Evolutionary conservation across 1,140 invertebrate genomes (phyloP).

Genomic region (Hetaerina americana): DNA sequence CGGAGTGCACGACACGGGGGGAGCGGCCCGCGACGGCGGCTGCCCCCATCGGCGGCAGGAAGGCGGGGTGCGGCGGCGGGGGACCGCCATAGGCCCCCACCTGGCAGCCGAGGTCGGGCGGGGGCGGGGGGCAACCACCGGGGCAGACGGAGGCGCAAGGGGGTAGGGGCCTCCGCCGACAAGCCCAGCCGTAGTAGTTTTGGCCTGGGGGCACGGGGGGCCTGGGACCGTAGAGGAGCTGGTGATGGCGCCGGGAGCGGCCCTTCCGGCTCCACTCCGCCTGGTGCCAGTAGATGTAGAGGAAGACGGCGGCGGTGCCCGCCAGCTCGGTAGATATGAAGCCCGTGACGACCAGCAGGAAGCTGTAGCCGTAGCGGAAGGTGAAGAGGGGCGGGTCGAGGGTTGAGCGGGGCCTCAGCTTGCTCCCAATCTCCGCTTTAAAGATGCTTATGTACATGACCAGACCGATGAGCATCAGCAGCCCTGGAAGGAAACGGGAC

Average conservation of each 20-base stretch:
- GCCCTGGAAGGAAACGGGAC: constrained; percentile 43
- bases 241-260: background rate
- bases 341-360: constrained; percentile 69
- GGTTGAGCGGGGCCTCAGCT: constrained; percentile 61
- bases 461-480: constrained; percentile 75
- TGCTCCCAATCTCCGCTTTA: constrained; percentile 77
- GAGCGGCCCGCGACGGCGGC: too few species aligned
- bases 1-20: too few species aligned
- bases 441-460: constrained; percentile 88
- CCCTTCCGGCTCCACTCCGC: constrained; percentile 29
- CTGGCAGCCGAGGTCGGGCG: too few species aligned
- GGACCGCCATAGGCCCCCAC: too few species aligned
- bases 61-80: background rate
- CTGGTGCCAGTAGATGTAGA: constrained; percentile 65
- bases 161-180: background rate
- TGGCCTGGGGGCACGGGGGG: background rate
- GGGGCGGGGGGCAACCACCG: background rate
- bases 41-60: too few species aligned
- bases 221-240: background rate
- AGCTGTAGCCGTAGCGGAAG: constrained; percentile 72
- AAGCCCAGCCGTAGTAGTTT: background rate
- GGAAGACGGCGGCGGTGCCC: constrained; percentile 72
- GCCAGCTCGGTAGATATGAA: constrained; percentile 71
- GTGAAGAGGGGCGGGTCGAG: constrained; percentile 66
- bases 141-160: background rate